Conservation (phyloP, 2,797 vertebrate species). For the Thamnophis elegans region DNA sequence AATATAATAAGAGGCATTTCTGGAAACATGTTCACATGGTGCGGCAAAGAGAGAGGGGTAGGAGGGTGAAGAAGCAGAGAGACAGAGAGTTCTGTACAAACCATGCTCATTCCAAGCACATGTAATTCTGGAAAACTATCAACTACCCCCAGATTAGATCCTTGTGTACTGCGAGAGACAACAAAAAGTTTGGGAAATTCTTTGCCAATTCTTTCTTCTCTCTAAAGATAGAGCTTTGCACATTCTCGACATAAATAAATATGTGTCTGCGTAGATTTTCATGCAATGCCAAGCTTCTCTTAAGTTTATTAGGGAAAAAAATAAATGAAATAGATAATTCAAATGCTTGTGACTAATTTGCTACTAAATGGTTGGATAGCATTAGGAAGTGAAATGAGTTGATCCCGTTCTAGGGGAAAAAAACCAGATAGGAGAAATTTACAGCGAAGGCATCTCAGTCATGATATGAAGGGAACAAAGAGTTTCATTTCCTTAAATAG, state of each 20-base stretch:
- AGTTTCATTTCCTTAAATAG: constrained; percentile 5
- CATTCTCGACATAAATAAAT: neutral
- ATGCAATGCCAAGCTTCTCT: neutral
- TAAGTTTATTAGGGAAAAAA: neutral
- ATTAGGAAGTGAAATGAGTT: neutral
- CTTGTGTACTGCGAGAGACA: neutral
- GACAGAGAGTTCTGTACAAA: neutral
- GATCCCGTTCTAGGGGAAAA: neutral
- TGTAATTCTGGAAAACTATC: neutral
- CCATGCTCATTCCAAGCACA: neutral
- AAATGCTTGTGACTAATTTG: neutral
- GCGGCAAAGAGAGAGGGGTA: neutral
- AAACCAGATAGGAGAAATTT: neutral
- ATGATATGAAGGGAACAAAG: neutral
- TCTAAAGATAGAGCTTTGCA: neutral
- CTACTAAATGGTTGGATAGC: neutral
- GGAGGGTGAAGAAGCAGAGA: neutral
- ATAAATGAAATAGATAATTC: too few species aligned
- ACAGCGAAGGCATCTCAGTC: neutral
- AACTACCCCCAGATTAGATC: neutral
- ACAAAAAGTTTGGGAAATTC: neutral
- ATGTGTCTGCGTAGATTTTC: neutral
- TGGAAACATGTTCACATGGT: neutral
- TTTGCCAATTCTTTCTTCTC: neutral
- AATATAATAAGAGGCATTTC: neutral